These are phyloP conservation scores for Apis dorsata DNA, from an alignment of 1,140 invertebrate species.

Conservation along the genomic window DNA sequence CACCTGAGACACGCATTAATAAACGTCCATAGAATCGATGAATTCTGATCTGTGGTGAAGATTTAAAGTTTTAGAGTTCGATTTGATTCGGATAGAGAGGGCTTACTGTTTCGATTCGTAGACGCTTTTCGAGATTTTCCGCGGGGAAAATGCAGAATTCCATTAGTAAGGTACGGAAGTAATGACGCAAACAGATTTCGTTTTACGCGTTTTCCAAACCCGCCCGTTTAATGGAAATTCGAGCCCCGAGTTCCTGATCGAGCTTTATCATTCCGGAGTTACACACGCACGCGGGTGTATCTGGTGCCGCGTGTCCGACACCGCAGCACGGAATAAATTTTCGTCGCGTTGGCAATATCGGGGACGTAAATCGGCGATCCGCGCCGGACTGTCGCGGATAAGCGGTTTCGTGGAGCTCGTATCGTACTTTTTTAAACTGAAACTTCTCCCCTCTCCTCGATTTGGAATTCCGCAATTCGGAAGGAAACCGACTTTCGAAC, in stretches of 20 bases:
- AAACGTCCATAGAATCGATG: too few relatives aligned
- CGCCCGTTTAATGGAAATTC: constrained; percentile 32
- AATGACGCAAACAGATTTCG: constrained; percentile 28
- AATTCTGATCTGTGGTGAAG: too few relatives aligned
- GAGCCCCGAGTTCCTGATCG: constrained; percentile 19
- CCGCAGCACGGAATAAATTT: constrained; percentile 40
- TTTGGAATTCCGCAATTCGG: background rate
- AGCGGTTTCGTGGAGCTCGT: background rate
- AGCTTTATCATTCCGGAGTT: constrained; percentile 38
- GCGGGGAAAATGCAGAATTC: constrained; percentile 1
- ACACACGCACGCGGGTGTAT: background rate
- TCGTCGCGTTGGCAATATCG: constrained; percentile 12
- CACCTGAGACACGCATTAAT: constrained; percentile 81
- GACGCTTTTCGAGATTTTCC: background rate
- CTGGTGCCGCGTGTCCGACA: background rate
- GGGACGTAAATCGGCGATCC: constrained; percentile 36
- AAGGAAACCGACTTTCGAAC: background rate
- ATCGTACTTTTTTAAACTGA: too few relatives aligned
- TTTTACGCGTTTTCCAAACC: constrained; percentile 17
- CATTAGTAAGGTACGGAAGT: constrained; percentile 16
- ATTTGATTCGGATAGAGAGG: too few relatives aligned
- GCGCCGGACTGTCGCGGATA: constrained; percentile 3
- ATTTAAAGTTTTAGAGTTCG: too few relatives aligned
- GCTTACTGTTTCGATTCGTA: too few relatives aligned
- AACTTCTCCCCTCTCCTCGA: background rate